Evolutionary conservation across 2,888 invertebrate species (phyloP), one percentile per base, ranked within the genome.

Genomic region (Parasteatoda lunata): DNA sequence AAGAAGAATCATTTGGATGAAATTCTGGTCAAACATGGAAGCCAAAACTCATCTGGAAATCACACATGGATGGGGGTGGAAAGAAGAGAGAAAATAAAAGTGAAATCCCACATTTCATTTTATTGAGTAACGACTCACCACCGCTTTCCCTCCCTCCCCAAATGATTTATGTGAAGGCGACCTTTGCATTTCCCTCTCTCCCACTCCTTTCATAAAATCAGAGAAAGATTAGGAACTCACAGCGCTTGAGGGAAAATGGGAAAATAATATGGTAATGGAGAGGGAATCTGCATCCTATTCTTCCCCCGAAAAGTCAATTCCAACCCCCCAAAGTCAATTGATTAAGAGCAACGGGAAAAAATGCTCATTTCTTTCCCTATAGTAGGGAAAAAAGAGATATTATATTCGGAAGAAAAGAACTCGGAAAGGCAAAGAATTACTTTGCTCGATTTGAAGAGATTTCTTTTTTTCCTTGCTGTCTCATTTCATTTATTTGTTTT

Each of bases 231-330:
- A 69, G 69, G 75, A 65, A 79, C 54, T 64, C 70, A 5, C 45
- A 76, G 78, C 66, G 71, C 76, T 71, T 80, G 45, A 66, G 80
- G 79, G 79, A 52, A 66, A 84, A 85, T 85, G 85, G 85, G 80
- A 72, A 85, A 85, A 85, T 85, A 85, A 85, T 85, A 80, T 80
- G 85, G 85, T 85, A 85, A 85, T 85, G 85, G 85, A 70, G 76
- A 77, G 65, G 80, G 77, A 85, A 85, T 85, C 85, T 77, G 84
- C 85, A 77, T 85, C 85, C 76, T 76, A 85, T 80, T 69, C 65
- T 47, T 6, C 72, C 72, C 73, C 75, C 48, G 4, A 59, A 59
- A 59, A 59, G 59, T 59, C 59, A 59, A 59, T 59, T 59, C 79
- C 78, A 30, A 8, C 45, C 52, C 70, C 49, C 69, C 69, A 76